Base-by-base conservation (phyloP, 2,113 vertebrate genomes). In the Monarcha castaneiventris region DNA sequence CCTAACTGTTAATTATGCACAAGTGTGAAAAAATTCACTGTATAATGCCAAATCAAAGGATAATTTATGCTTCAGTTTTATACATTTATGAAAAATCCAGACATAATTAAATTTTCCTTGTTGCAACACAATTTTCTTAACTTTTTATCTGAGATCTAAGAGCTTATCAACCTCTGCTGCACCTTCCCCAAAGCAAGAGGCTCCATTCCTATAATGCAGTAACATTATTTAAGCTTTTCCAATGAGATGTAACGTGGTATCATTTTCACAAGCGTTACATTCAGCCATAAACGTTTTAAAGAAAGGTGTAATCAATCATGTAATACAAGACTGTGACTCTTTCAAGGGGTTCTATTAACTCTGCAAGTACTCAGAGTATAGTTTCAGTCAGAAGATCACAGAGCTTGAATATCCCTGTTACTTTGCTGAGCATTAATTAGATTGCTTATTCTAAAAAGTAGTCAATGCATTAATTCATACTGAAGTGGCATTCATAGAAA, bases 351-450 rank as follows among this genome's bases (percentile, higher is more conserved):
- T 92, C 79, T 86, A 85, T 33, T 84, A 91, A 92, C 56, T 68
- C 79, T 56, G 29, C 52, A 90, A 82, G 68, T 74, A 91, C 51
- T 58, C 76, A 48, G 52, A 92, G 44, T 32, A 63, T 3, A 56
- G 68, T 55, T 94, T 71, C 91, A 93, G 79, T 33, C 48, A 90
- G 71, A 64, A 94, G 78, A 92, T 72, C 55, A 67, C 37, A 89
- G 35, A 89, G 61, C 30, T 30, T 80, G 55, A 93, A 78, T 78
- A 86, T 58, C 49, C 26, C 9, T 32, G 46, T 66, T 82, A 66
- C 55, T 79, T 14, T 54, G 55, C 90, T 67, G 26, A 80, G 73
- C n/a, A 29, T 72, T 92, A 90, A 90, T 68, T 94, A 77, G 44
- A 37, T 78, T 0, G 1, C 9, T 85, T 94, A 77, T 71, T 93